phyloP scores from a whole-genome alignment of 2,888 invertebrate species.

The Xestia ashworthii region DNA sequence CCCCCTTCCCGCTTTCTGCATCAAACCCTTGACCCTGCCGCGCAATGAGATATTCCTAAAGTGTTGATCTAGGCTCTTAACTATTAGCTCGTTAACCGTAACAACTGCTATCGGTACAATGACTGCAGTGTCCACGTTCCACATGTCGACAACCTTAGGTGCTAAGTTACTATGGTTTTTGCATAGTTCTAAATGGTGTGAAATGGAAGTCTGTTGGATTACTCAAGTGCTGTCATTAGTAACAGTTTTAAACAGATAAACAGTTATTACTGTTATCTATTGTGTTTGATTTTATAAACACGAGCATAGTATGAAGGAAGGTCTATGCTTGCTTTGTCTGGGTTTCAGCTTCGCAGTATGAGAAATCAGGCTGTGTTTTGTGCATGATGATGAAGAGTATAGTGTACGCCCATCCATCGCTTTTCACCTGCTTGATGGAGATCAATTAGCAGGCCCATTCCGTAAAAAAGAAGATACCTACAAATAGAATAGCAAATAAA shows the following conservation, averaged over 20 bases:
- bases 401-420: neutral
- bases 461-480: neutral
- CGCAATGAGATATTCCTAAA: no score
- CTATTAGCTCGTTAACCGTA: no score
- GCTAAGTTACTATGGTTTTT: neutral
- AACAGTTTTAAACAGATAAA: neutral
- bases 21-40: no score
- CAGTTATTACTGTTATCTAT: neutral
- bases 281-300: neutral
- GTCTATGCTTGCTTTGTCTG: neutral
- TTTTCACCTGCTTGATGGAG: no score
- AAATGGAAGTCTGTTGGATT: neutral
- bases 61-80: no score
- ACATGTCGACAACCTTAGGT: no score
- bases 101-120: no score
- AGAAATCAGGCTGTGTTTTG: neutral
- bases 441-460: no score
- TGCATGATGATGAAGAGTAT: neutral
- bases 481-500: neutral
- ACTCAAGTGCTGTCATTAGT: neutral
- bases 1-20: no score
- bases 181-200: neutral
- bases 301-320: neutral
- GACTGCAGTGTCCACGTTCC: no score
- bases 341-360: neutral